phyloP scores from a whole-genome alignment of 2,888 invertebrate genomes.

The Drosophila colorata region DNA sequence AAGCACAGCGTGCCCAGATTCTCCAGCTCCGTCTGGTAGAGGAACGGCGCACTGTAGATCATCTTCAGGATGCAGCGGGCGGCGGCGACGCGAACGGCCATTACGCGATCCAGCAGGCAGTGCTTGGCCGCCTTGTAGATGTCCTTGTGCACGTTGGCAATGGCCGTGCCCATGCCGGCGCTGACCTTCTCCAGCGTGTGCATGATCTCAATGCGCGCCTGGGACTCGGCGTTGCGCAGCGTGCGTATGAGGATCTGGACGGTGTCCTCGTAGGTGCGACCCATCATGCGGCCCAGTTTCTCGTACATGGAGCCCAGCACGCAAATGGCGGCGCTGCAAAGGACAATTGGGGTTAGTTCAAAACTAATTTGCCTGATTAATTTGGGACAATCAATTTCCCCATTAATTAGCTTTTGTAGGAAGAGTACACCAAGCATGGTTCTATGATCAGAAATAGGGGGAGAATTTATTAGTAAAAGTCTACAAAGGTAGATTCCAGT shows the following conservation, averaged over 20 bases:
- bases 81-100: conserved; percentile 97
- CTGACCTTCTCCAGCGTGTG: conserved; percentile 96
- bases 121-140: conserved; percentile 96
- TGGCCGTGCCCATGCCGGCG: conserved; percentile 97
- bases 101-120: conserved; percentile 95
- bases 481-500: no score
- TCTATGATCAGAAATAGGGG: no score
- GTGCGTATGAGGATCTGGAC: conserved; percentile 96
- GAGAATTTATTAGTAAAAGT: no score
- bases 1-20: conserved; percentile 96
- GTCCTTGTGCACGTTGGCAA: conserved; percentile 93
- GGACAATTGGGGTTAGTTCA: neutral
- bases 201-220: conserved; percentile 98
- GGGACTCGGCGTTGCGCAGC: conserved; percentile 97
- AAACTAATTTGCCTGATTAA: no score
- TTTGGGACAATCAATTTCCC: no score
- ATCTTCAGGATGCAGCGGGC: conserved; percentile 95
- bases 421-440: no score
- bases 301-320: conserved; percentile 99
- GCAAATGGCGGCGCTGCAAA: conserved; percentile 95
- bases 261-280: conserved; percentile 98
- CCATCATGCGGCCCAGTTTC: conserved; percentile 99
- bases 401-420: no score
- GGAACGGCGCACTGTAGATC: conserved; percentile 93
- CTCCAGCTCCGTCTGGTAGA: conserved; percentile 96